Evolutionary conservation across 2,113 vertebrate species (phyloP), one percentile per base, ranked within the genome.

Genomic region (Miniopterus natalensis): DNA sequence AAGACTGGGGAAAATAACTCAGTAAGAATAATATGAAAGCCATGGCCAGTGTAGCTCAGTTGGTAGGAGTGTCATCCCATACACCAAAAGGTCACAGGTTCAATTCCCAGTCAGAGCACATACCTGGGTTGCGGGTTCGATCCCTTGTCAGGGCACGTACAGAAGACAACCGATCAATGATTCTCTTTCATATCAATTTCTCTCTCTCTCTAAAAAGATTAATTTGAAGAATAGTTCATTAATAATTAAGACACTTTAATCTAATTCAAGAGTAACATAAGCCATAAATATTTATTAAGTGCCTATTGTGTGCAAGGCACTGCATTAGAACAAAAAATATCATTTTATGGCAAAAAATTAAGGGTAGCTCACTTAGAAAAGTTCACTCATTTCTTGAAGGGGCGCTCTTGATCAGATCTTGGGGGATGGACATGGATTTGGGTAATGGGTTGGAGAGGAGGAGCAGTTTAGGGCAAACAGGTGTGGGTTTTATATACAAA

Each of bases 201-300:
- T 61, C 59, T 29, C 9, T 61, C 59, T 61, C 10, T 61, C 59
- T 61, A 11, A 2, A 29, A 63, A 63, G 10, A 65, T 17, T 63
- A 59, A 73, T 85, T 87, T 59, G 21, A 90, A 91, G 95, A 85
- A 40, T 15, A 79, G 84, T 21, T 84, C 29, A 42, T 29, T 1
- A 84, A 47, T 74, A 89, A 86, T 74, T 85, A 75, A 83, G 23
- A 86, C 71, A 65, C 55, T 84, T 92, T 18, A 61, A 49, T 81
- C 29, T 81, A 94, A 65, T 70, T n/a, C 70, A 81, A 66, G 36
- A 79, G 7, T 47, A 70, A 55, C 51, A 86, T 27, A 85, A 95
- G 49, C 42, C 70, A 86, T 29, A 55, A 71, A 55, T 70, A 71
- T 94, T 90, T 96, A 77, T 73, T 71, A 97, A 94, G 59, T 84